Evolutionary conservation across 2,888 invertebrate species (phyloP), one percentile per base, ranked within the genome.

Genomic region (Tuberolachnus salignus): DNA sequence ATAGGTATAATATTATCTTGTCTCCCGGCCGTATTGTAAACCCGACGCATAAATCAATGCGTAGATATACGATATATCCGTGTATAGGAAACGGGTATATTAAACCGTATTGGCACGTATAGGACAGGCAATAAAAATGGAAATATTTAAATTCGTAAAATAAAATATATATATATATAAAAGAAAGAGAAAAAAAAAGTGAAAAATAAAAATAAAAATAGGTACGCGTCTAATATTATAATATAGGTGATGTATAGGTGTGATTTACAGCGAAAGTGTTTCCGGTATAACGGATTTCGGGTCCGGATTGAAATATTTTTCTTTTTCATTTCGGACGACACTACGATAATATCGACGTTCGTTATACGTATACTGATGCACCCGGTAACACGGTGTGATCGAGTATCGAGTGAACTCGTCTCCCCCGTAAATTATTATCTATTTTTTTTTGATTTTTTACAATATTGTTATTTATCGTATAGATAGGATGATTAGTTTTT

Each of bases 71-170:
- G 34, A 34, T n/a, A 14, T 53, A 53, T 63, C 3, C 6, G 34
- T 6, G 6, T 34, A 34, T 34, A 34, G 34, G n/a, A n/a, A n/a
- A n/a, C n/a, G n/a, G n/a, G 34, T 34, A 34, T 34, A 34, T 34
- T 34, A 1, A 21, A 21, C 42, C 55, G 55, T 21, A 70, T 16
- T 26, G 26, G 11, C 13, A 34, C 6, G 51, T 10, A 13, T 16
- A 16, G 34, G 69, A 42, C 55, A 55, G 55, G 23, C 42, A 70
- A 55, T 55, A 55, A 55, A 70, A 42, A 70, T 16, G 42, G 16
- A 70, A 70, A 70, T 70, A 42, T 55, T 70, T 8, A 42, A 53
- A 69, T 53, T 11, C 19, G 14, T n/a, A n/a, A n/a, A n/a, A n/a
- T n/a, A n/a, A n/a, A n/a, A n/a, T 9, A 23, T 9, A 57, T 23